A percentile compares a stretch with the other conserved stretches of the same genome.
phyloP scores from a whole-genome alignment of 1,140 invertebrate species.

The Agrypnia vestita region DNA sequence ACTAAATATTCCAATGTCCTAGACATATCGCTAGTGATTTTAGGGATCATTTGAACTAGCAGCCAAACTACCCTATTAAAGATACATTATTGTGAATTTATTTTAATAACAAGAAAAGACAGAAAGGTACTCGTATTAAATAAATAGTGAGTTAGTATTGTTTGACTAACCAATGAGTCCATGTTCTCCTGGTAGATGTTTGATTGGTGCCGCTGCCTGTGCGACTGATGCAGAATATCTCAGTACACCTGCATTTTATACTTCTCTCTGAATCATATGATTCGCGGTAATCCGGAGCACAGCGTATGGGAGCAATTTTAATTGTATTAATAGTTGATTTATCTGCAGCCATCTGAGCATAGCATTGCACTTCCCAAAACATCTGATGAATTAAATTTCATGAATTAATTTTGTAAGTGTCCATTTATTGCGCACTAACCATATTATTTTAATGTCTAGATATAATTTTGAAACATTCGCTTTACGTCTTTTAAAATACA shows the following conservation, averaged over 20 bases:
- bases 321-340: constrained; percentile 41
- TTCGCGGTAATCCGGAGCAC: constrained; percentile 24
- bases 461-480: too few relatives aligned
- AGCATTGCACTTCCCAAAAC: constrained; percentile 33
- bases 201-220: constrained; percentile 28
- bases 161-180: constrained; percentile 31
- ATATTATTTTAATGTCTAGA: too few relatives aligned
- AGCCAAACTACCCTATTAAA: too few relatives aligned
- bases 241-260: constrained; percentile 18
- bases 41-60: too few relatives aligned
- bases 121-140: too few relatives aligned
- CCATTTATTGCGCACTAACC: background rate
- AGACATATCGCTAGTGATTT: too few relatives aligned
- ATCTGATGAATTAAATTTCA: constrained; percentile 28
- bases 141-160: too few relatives aligned
- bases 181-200: constrained; percentile 24
- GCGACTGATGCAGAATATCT: constrained; percentile 32
- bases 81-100: too few relatives aligned
- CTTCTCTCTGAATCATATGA: constrained; percentile 1
- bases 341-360: constrained; percentile 41
- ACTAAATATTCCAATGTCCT: too few relatives aligned
- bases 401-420: background rate
- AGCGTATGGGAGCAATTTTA: constrained; percentile 1
- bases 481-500: too few relatives aligned
- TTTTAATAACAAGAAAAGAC: too few relatives aligned